These are phyloP conservation scores for Cotesia chilonis DNA, from an alignment of 1,140 invertebrate genomes.

Conservation along the genomic window DNA sequence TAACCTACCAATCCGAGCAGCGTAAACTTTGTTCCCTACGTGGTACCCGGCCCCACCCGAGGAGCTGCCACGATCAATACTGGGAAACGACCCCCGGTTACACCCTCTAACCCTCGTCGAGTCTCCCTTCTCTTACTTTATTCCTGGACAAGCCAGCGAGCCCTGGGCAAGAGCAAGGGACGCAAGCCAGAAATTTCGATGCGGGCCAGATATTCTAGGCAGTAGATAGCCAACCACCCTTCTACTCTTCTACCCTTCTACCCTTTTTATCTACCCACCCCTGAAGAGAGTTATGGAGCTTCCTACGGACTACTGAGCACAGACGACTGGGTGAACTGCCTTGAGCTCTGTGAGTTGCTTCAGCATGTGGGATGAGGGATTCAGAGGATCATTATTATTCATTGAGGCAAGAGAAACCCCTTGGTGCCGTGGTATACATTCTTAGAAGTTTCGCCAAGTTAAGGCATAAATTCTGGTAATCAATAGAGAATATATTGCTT, in stretches of 20 bases:
- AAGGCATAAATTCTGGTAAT: constrained; percentile 12
- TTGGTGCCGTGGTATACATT: constrained; percentile 4
- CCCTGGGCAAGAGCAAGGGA: constrained; percentile 28
- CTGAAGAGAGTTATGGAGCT: constrained; percentile 4
- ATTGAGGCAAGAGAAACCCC: constrained; percentile 11
- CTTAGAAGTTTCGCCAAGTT: too few relatives aligned
- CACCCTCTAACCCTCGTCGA: constrained; percentile 39
- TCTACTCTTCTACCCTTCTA: not conserved
- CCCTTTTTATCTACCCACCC: constrained; percentile 34
- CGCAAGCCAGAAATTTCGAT: constrained; percentile 44
- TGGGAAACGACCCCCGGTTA: constrained; percentile 37
- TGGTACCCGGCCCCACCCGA: constrained; percentile 48
- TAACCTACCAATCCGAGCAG: constrained; percentile 51
- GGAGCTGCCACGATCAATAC: constrained; percentile 51
- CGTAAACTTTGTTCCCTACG: constrained; percentile 9
- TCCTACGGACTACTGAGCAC: not conserved
- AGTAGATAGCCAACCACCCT: not conserved
- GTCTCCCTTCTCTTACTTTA: not conserved
- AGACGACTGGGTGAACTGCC: constrained; percentile 10
- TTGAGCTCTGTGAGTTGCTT: not conserved
- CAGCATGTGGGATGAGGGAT: constrained; percentile 2
- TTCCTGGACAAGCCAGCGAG: constrained; percentile 13
- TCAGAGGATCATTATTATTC: constrained; percentile 31
- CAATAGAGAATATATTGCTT: not conserved
- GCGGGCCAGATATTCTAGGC: constrained; percentile 15